Evolutionary conservation across 2,888 invertebrate genomes (phyloP).

Genomic region (Heliconius cydno): DNA sequence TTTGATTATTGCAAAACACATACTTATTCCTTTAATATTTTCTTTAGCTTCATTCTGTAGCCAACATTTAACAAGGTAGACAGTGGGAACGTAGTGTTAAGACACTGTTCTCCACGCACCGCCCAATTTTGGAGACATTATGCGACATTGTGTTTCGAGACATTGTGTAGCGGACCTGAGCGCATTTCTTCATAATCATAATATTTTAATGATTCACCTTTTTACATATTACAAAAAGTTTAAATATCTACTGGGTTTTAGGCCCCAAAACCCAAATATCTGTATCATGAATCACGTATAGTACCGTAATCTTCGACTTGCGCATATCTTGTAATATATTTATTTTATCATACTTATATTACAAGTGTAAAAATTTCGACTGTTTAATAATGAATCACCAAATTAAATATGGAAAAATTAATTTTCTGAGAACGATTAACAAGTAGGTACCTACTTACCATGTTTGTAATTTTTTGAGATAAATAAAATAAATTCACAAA

Average conservation of each 20-base stretch:
- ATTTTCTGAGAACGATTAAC: not conserved
- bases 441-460: not conserved
- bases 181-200: not conserved
- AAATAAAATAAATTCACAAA: not conserved
- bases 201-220: not conserved
- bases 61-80: not conserved
- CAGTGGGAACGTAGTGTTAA: not conserved
- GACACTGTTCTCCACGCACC: not conserved
- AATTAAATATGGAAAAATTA: not conserved
- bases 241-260: not conserved
- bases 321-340: slow-evolving; percentile 1
- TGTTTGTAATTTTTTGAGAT: not conserved
- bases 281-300: slow-evolving; percentile 1
- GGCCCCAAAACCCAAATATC: not conserved
- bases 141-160: no score
- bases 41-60: not conserved
- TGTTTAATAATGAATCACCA: not conserved
- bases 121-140: not conserved
- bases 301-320: not conserved
- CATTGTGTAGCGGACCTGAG: not conserved
- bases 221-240: not conserved
- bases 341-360: not conserved
- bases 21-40: not conserved
- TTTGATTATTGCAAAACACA: not conserved
- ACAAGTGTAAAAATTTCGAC: not conserved